phyloP scores from a whole-genome alignment of 2,888 invertebrate species.

The Empis livida region DNA sequence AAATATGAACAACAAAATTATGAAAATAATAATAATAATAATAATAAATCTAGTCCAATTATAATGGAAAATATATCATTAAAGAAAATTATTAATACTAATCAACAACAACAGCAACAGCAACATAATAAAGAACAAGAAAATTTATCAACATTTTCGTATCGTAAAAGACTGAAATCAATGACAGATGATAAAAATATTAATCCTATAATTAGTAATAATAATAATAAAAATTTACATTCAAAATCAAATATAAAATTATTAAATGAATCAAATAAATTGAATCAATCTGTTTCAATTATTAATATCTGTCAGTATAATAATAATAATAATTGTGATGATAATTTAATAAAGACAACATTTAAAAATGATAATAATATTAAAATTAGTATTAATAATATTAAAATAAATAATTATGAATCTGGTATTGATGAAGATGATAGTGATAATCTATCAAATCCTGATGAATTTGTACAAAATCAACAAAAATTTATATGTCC shows the following conservation, averaged over 20 bases:
- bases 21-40: slow-evolving; percentile 19
- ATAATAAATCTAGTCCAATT: background rate
- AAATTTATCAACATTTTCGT: slow-evolving; percentile 8
- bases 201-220: background rate
- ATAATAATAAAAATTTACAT: background rate
- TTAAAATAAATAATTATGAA: slow-evolving; percentile 19
- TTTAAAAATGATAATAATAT: slow-evolving; percentile 14
- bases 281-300: background rate
- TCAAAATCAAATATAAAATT: background rate
- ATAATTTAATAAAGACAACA: background rate
- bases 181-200: background rate
- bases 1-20: slow-evolving; percentile 19
- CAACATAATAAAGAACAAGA: slow-evolving; percentile 1
- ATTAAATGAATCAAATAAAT: background rate
- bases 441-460: slow-evolving; percentile 15
- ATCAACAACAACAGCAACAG: background rate
- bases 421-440: slow-evolving; percentile 19
- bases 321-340: background rate
- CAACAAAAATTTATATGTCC: slow-evolving; percentile 30
- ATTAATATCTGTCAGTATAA: background rate
- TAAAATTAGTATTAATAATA: slow-evolving; percentile 10
- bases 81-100: background rate
- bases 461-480: background rate
- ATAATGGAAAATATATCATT: background rate
- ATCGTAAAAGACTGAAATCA: slow-evolving; percentile 18